phyloP scores from a whole-genome alignment of 2,888 invertebrate genomes.

The Lasius fuliginosus region DNA sequence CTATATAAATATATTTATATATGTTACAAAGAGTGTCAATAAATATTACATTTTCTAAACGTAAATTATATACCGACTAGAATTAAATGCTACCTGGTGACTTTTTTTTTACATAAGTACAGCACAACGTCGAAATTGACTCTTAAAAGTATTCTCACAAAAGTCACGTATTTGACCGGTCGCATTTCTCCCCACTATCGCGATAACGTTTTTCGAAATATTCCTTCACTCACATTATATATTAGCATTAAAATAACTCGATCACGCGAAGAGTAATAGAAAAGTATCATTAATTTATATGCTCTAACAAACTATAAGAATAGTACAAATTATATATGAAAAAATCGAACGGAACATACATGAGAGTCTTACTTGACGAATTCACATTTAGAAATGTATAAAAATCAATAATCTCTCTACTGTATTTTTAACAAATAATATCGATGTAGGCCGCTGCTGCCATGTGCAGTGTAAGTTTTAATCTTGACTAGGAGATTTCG shows the following conservation, averaged over 20 bases:
- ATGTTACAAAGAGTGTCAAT: constrained; percentile 61
- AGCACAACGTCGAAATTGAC: constrained; percentile 61
- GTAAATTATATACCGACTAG: constrained; percentile 66
- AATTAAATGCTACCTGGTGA: constrained; percentile 59
- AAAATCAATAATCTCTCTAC: constrained; percentile 47
- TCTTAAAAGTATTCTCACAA: constrained; percentile 53
- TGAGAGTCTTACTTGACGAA: neutral
- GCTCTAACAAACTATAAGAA: constrained; percentile 7
- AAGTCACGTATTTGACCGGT: constrained; percentile 27
- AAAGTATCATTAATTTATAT: constrained; percentile 10
- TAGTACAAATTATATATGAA: constrained; percentile 31
- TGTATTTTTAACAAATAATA: constrained; percentile 28
- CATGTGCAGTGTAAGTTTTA: constrained; percentile 26
- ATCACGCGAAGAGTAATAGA: constrained; percentile 5
- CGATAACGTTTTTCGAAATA: constrained; percentile 1
- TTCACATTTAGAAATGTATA: constrained; percentile 60
- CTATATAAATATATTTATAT: constrained; percentile 63
- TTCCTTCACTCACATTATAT: neutral
- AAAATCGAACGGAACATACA: neutral
- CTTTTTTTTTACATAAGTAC: constrained; percentile 79
- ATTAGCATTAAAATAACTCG: constrained; percentile 7
- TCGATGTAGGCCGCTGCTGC: constrained; percentile 63
- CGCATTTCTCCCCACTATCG: neutral
- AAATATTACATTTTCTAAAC: constrained; percentile 67
- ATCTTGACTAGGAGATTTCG: constrained; percentile 14